Evolutionary conservation across 1,140 invertebrate genomes (phyloP), one percentile per base, ranked within the genome.

Genomic region (Oncopodura yosiiana): DNA sequence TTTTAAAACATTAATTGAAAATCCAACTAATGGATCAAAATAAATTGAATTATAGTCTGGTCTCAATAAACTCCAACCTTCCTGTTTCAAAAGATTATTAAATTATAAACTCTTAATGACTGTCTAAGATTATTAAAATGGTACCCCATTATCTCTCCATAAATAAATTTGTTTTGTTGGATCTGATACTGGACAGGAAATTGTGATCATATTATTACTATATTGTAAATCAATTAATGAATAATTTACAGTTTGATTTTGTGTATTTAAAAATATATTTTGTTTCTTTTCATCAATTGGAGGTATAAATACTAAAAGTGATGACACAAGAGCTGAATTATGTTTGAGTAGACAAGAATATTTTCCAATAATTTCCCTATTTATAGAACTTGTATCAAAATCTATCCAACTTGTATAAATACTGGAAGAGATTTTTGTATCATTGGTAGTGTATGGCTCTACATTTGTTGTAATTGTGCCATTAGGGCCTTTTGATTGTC

Each of bases 151-250:
- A 11, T 49, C 46, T 3, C 19, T 26, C 0, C 36, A 21, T 27
- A 49, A 37, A 11, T 16, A 16, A 0, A 49, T 34, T 26, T 9
- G 11, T 9, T 38, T 14, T 8, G 32, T 8, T 9, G 21, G 19
- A 38, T 49, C 46, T 0, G 46, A 49, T 19, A 49, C 24, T 27
- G 46, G 46, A 38, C 46, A 49, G 23, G 46, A 34, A 26, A 49
- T 26, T 18, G 36, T 38, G 3, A 37, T 34, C 9, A 26, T 26
- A 27, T 49, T 16, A 23, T 38, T 24, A 8, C 14, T 24, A 5
- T 16, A 16, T 16, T 1, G 18, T 16, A 49, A 37, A 26, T 49
- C 46, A 30, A 49, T 34, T 34, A 12, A 18, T 23, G 46, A 24
- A 9, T 37, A 14, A 16, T 23, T 18, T 3, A 49, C 23, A 12